phyloP scores from a whole-genome alignment of 1,140 invertebrate species.

The Lepidurus packardi region DNA sequence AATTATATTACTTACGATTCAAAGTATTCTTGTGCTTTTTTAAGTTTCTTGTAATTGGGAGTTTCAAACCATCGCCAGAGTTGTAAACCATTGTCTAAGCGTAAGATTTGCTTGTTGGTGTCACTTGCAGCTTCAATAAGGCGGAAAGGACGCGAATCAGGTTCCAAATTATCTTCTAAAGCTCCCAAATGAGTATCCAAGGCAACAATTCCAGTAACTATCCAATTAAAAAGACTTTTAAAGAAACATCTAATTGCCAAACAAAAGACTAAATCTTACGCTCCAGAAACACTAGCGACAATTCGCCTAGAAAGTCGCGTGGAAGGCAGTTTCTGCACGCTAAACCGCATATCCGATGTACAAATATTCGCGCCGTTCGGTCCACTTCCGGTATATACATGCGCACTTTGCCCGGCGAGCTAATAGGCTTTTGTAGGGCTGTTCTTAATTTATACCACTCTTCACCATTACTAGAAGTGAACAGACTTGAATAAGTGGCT shows the following conservation, averaged over 20 bases:
- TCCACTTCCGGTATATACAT: conserved; percentile 59
- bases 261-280: conserved; percentile 50
- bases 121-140: conserved; percentile 64
- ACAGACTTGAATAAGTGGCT: conserved; percentile 23
- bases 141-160: conserved; percentile 56
- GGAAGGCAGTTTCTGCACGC: conserved; percentile 42
- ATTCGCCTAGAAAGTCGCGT: conserved; percentile 59
- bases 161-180: conserved; percentile 36
- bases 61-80: conserved; percentile 68
- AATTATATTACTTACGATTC: conserved; percentile 58
- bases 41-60: conserved; percentile 63
- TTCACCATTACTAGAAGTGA: conserved; percentile 64
- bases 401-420: conserved; percentile 61
- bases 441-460: conserved; percentile 74
- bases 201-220: conserved; percentile 38
- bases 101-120: conserved; percentile 63
- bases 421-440: conserved; percentile 70
- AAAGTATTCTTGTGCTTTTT: conserved; percentile 62
- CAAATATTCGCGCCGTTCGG: conserved; percentile 59
- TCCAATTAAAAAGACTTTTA: conserved; percentile 35
- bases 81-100: conserved; percentile 66
- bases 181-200: conserved; percentile 41
- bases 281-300: conserved; percentile 71
- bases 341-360: conserved; percentile 41
- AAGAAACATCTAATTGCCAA: conserved; percentile 28